Conservation (phyloP, 30 jellyfish, hydroid and myxozoan genomes). For the Cassiopea xamachana region DNA sequence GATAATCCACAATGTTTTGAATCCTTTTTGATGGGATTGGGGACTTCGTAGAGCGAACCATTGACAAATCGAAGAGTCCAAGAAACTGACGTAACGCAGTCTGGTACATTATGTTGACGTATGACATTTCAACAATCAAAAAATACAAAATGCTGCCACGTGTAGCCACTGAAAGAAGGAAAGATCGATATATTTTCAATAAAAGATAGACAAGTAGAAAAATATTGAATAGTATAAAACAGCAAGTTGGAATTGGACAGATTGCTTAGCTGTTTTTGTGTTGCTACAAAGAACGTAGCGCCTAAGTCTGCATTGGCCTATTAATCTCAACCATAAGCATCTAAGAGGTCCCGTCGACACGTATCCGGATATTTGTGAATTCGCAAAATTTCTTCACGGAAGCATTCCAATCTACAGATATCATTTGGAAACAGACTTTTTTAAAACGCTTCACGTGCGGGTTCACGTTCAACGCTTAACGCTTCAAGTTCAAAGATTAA, state of each 20-base stretch:
- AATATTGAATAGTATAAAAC: not conserved
- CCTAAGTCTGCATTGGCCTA: too few species aligned
- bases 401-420: too few species aligned
- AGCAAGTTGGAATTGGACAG: not conserved
- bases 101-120: conserved; percentile 88
- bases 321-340: too few species aligned
- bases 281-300: too few species aligned
- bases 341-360: too few species aligned
- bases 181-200: not conserved
- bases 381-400: too few species aligned
- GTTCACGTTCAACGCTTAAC: too few species aligned
- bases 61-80: conserved; percentile 77
- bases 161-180: conserved; percentile 78
- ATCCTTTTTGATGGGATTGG: conserved; percentile 86
- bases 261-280: too few species aligned
- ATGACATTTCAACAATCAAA: conserved; percentile 90
- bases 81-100: conserved; percentile 87
- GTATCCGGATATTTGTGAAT: too few species aligned
- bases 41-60: conserved; percentile 76
- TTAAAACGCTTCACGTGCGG: too few species aligned
- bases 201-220: not conserved
- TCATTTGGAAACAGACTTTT: too few species aligned
- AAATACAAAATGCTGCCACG: conserved; percentile 93
- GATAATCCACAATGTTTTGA: conserved; percentile 71
- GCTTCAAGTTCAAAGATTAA: too few species aligned